These are phyloP conservation scores for Tetranychus piercei DNA, from an alignment of 2,888 invertebrate species.

Conservation along the genomic window DNA sequence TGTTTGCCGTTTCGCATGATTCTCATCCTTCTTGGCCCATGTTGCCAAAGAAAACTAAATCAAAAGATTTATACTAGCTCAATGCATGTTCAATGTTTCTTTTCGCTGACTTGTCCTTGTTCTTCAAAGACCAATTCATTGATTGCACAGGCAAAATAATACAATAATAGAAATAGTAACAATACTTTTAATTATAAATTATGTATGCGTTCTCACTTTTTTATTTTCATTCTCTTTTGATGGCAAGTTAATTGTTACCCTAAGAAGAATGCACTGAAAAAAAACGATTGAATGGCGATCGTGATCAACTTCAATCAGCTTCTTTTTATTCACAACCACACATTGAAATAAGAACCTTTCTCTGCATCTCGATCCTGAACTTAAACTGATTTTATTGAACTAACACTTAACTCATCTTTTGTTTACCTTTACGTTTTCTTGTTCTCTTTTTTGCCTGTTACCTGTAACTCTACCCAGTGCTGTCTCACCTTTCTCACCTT, in stretches of 20 bases:
- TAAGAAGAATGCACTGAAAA: not conserved
- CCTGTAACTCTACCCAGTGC: not conserved
- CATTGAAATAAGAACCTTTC: not conserved
- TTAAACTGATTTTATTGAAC: not conserved
- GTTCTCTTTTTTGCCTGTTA: not conserved
- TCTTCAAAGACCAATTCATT: not conserved
- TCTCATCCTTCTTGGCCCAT: not conserved
- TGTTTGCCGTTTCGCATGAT: not conserved
- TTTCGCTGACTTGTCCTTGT: not conserved
- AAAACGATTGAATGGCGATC: not conserved
- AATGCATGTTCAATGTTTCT: not conserved
- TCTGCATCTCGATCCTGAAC: not conserved
- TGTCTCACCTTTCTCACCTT: not conserved
- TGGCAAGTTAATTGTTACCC: not conserved
- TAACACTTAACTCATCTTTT: not conserved
- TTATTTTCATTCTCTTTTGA: not conserved
- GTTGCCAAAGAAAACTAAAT: not conserved
- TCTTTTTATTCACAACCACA: not conserved
- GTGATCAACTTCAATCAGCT: not conserved
- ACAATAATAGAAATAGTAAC: not conserved
- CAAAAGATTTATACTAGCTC: not conserved
- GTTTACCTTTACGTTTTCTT: not conserved
- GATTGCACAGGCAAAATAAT: not conserved
- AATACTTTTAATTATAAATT: not conserved
- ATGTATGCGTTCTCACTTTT: not conserved